Conservation (phyloP, 2,888 invertebrate species). For the Apodemia mormo region DNA sequence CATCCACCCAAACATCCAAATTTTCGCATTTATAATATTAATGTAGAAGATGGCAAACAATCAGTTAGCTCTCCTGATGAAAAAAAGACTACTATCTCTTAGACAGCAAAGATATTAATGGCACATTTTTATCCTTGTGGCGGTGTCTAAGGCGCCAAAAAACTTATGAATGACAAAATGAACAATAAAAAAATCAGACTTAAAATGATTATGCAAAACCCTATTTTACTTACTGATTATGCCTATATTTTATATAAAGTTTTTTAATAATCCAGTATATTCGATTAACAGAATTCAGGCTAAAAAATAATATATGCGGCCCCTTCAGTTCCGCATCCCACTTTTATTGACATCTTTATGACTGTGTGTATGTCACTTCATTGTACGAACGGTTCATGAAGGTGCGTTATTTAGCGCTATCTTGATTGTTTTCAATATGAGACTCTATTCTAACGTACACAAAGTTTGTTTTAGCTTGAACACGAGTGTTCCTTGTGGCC, state of each 20-base stretch:
- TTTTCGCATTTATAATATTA: neutral
- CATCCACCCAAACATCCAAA: too few species aligned
- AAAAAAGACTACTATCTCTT: too few species aligned
- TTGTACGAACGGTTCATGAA: conserved; percentile 4
- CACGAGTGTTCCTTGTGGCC: neutral
- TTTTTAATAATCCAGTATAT: neutral
- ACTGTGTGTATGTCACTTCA: conserved; percentile 36
- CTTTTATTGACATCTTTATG: conserved; percentile 71
- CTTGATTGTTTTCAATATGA: neutral
- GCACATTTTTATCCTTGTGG: too few species aligned
- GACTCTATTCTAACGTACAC: neutral
- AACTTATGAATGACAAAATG: conserved; percentile 16
- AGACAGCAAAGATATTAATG: too few species aligned
- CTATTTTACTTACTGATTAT: too few species aligned
- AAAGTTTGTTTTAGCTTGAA: neutral
- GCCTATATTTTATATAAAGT: too few species aligned
- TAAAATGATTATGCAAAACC: neutral
- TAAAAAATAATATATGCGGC: conserved; percentile 33
- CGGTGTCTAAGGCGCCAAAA: too few species aligned
- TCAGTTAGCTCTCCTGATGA: too few species aligned
- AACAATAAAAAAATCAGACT: too few species aligned
- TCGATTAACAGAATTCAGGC: conserved; percentile 31
- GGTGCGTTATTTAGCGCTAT: conserved; percentile 9
- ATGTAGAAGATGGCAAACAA: neutral
- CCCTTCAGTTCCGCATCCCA: conserved; percentile 51